A percentile compares a stretch with the other conserved stretches of the same genome.
Evolutionary conservation across 2,797 vertebrate genomes (phyloP).

Genomic region (Corythornis leucogaster): DNA sequence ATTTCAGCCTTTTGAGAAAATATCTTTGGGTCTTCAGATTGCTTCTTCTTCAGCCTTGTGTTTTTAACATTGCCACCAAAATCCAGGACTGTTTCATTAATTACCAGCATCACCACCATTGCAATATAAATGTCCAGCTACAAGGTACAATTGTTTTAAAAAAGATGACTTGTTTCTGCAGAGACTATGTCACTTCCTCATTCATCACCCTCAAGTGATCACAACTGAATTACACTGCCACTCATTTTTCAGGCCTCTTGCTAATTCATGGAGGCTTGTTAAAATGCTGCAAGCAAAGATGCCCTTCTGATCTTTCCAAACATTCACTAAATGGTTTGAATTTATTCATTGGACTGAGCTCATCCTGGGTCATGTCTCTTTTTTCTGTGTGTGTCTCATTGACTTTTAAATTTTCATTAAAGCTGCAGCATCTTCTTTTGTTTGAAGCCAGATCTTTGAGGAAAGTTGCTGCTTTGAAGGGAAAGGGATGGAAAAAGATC

Average conservation of each 20-base stretch:
- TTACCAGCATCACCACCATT: conserved; percentile 60
- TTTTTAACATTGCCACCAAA: conserved; percentile 52
- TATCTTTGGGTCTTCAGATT: background rate
- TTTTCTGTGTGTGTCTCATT: conserved; percentile 67
- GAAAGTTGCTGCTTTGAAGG: conserved; percentile 49
- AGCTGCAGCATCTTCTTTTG: conserved; percentile 58
- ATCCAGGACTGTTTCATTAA: conserved; percentile 79
- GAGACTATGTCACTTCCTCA: conserved; percentile 80
- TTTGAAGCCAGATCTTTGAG: conserved; percentile 47
- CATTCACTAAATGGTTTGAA: conserved; percentile 76
- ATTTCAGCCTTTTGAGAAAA: conserved; percentile 50
- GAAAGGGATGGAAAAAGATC: background rate
- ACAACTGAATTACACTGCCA: conserved; percentile 73
- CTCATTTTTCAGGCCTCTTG: conserved; percentile 73
- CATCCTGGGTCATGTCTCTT: conserved; percentile 68
- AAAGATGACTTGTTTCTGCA: conserved; percentile 83
- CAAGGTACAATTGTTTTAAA: conserved; percentile 82
- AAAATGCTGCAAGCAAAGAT: conserved; percentile 76
- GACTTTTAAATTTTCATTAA: conserved; percentile 77
- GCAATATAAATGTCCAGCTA: conserved; percentile 65
- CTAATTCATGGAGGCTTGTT: conserved; percentile 73
- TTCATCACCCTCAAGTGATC: conserved; percentile 81
- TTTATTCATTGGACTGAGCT: conserved; percentile 76
- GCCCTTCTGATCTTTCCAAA: conserved; percentile 79
- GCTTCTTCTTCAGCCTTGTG: background rate